Evolutionary conservation across 1,140 invertebrate species (phyloP).

Genomic region (Magallana gigas): DNA sequence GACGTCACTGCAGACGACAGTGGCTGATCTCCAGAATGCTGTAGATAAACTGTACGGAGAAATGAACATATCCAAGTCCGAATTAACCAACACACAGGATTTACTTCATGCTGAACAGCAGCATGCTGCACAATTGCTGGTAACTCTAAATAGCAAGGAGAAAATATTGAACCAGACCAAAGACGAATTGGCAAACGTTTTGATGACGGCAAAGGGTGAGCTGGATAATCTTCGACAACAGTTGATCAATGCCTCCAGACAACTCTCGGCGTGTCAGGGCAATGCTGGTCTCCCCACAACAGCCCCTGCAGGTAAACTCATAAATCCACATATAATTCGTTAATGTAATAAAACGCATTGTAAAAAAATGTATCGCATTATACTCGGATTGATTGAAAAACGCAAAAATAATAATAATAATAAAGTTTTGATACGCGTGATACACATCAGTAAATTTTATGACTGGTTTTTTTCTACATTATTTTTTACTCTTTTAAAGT

Average conservation of each 20-base stretch:
- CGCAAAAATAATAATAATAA: no score
- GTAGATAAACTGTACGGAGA: constrained; percentile 51
- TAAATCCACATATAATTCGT: no score
- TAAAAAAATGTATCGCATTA: no score
- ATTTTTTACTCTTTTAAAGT: neutral
- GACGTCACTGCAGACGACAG: constrained; percentile 41
- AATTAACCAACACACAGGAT: constrained; percentile 47
- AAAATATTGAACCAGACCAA: constrained; percentile 56
- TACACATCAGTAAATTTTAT: no score
- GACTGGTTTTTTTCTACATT: neutral
- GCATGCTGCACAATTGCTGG: constrained; percentile 42
- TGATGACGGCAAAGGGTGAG: constrained; percentile 38
- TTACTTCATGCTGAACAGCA: constrained; percentile 29
- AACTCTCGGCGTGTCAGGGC: constrained; percentile 47
- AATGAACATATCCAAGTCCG: constrained; percentile 57
- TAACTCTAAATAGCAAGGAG: constrained; percentile 49
- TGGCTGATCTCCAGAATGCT: constrained; percentile 52
- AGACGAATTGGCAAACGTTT: constrained; percentile 44
- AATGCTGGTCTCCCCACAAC: neutral
- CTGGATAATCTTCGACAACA: constrained; percentile 36
- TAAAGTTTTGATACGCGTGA: no score
- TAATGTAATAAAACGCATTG: no score
- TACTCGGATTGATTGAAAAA: no score
- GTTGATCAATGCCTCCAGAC: constrained; percentile 43
- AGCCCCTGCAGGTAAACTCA: neutral